Evolutionary conservation across 2,888 invertebrate species (phyloP).

Genomic region (Caenorhabditis angaria): DNA sequence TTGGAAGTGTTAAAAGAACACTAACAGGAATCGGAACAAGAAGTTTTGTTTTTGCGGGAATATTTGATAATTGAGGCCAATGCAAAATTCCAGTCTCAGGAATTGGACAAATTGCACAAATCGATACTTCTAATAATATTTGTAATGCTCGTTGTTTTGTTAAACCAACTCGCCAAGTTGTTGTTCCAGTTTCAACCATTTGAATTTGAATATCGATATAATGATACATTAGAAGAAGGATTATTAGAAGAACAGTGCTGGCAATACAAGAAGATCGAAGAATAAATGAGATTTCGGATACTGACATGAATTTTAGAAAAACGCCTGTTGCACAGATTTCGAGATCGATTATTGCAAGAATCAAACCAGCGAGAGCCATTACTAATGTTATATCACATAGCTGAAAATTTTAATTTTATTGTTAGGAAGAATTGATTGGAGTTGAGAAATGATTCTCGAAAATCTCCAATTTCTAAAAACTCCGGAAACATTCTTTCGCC

Average conservation of each 20-base stretch:
- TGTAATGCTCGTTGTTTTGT: slow-evolving; percentile 89
- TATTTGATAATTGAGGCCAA: slow-evolving; percentile 50
- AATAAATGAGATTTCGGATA: slow-evolving; percentile 23
- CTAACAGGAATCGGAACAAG: slow-evolving; percentile 78
- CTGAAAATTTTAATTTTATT: slow-evolving; percentile 25
- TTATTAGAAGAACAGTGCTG: slow-evolving; percentile 97
- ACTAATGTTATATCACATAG: slow-evolving; percentile 59
- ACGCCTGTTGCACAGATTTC: slow-evolving; percentile 54
- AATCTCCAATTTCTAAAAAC: neutral
- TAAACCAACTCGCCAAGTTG: slow-evolving; percentile 99
- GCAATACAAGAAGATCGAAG: slow-evolving; percentile 73
- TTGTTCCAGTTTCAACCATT: slow-evolving; percentile 99
- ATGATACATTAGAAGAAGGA: slow-evolving; percentile 98
- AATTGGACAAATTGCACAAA: slow-evolving; percentile 85
- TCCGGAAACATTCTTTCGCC: too few species aligned
- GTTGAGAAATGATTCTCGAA: neutral
- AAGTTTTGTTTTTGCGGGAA: slow-evolving; percentile 37
- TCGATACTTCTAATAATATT: slow-evolving; percentile 82
- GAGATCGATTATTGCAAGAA: slow-evolving; percentile 61
- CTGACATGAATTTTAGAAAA: slow-evolving; percentile 12
- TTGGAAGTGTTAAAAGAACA: slow-evolving; percentile 94
- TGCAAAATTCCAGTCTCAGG: slow-evolving; percentile 55
- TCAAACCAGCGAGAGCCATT: slow-evolving; percentile 57
- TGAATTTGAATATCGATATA: slow-evolving; percentile 98
- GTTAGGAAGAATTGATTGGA: too few species aligned